Conservation (phyloP, 64 coral and sea anemone species). For the Stichodactyla helianthus region DNA sequence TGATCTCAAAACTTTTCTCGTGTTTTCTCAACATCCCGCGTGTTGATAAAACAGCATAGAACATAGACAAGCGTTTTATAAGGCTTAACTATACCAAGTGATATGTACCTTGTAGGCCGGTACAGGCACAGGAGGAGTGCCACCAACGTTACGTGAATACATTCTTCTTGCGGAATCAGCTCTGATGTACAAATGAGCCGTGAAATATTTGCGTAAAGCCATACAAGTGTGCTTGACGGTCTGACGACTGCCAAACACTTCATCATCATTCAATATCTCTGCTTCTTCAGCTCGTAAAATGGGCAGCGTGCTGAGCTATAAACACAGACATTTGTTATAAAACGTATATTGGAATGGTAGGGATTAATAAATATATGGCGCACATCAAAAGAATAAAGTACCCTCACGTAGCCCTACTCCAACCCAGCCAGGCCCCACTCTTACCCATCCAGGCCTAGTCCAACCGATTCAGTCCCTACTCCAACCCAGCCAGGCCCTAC, state of each 20-base stretch:
- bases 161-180: conserved; percentile 76
- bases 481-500: no score
- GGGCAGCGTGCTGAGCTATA: conserved; percentile 77
- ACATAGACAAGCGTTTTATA: no score
- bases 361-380: no score
- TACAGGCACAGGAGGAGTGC: conserved; percentile 61
- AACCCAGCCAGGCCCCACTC: no score
- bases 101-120: conserved; percentile 81
- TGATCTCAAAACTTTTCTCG: no score
- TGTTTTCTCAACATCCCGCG: no score
- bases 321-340: neutral
- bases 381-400: no score
- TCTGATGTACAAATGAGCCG: conserved; percentile 71
- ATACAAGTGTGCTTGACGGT: conserved; percentile 87
- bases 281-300: conserved; percentile 89
- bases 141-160: conserved; percentile 53
- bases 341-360: neutral
- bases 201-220: conserved; percentile 86
- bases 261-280: conserved; percentile 84
- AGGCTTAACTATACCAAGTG: neutral
- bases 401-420: no score
- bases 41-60: no score
- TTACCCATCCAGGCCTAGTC: no score
- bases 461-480: no score
- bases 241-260: conserved; percentile 85